Percentiles rank a stretch among this genome's conserved stretches.
phyloP scores from a whole-genome alignment of 2,113 vertebrate genomes.

The Redunca redunca region DNA sequence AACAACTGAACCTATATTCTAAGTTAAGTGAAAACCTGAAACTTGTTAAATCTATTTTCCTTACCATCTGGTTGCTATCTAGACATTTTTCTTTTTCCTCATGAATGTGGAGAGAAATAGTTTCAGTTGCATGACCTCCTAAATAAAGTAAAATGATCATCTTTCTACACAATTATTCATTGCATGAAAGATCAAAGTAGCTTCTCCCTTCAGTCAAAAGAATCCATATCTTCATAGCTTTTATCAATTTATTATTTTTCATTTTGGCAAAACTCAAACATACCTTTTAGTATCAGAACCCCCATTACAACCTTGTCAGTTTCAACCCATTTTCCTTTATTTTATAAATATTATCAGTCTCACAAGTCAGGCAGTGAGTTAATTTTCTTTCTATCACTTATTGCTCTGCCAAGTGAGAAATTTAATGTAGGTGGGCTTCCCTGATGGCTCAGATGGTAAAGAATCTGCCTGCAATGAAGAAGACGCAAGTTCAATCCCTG shows the following conservation, averaged over 20 bases:
- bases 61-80: slow-evolving; percentile 20
- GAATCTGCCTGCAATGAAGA: background rate
- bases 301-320: background rate
- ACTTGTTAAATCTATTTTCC: background rate
- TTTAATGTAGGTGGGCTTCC: background rate
- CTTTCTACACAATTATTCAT: background rate
- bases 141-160: background rate
- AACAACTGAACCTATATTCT: background rate
- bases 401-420: background rate
- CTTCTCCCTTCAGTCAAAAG: background rate
- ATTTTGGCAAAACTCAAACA: background rate
- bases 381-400: background rate
- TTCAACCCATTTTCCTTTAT: background rate
- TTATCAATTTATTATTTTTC: background rate
- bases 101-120: background rate
- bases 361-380: background rate
- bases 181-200: background rate
- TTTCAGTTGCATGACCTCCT: background rate
- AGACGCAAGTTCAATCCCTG: background rate
- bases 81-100: background rate
- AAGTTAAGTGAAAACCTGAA: background rate
- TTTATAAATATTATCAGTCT: background rate
- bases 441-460: background rate
- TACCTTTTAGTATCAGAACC: background rate
- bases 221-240: background rate